Evolutionary conservation across 1,140 invertebrate species (phyloP), one percentile per base, ranked within the genome.

Genomic region (Hylaeus volcanicus): DNA sequence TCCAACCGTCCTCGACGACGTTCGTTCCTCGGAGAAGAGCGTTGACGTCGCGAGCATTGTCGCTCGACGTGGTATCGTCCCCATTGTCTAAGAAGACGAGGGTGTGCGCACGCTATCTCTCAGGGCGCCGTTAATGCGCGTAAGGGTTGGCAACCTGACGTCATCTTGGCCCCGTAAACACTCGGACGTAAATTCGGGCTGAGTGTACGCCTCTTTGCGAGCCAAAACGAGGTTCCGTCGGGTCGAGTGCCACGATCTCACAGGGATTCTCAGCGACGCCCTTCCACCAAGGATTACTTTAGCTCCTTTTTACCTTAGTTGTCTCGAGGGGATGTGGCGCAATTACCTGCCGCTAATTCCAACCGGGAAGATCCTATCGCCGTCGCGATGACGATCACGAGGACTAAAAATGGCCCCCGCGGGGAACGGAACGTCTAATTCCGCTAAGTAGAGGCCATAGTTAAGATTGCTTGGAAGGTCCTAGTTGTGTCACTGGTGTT

Each of bases 161-260:
- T 82, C 87, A 88, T 88, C 66, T 88, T 88, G 66, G 14, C 74
- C 66, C 26, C 80, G 81, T 89, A 87, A 89, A 89, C 83, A 86
- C 78, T 87, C 68, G 82, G 76, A 74, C 87, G 87, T 89, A 89
- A 89, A 89, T 89, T 89, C 79, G 76, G 64, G 26, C 75, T 73
- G 87, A 88, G 70, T 85, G 80, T 81, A 76, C 79, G 71, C 61
- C 66, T 83, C 71, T 83, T 48, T 53, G 51, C 65, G 41, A 70
- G 39, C 68, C 15, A 63, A 41, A 85, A 72, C 55, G 37, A 75
- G 56, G 39, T 74, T 41, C 64, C 37, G 58, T 81, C 64, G 76
- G 66, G 66, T 88, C 72, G 84, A 66, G 61, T 70, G 51, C 8
- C 70, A 55, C 9, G 45, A 6, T 53, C 56, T 74, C 69, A 12